Evolutionary conservation across 2,888 invertebrate species (phyloP), one percentile per base, ranked within the genome.

Genomic region (Aphrophora alni): DNA sequence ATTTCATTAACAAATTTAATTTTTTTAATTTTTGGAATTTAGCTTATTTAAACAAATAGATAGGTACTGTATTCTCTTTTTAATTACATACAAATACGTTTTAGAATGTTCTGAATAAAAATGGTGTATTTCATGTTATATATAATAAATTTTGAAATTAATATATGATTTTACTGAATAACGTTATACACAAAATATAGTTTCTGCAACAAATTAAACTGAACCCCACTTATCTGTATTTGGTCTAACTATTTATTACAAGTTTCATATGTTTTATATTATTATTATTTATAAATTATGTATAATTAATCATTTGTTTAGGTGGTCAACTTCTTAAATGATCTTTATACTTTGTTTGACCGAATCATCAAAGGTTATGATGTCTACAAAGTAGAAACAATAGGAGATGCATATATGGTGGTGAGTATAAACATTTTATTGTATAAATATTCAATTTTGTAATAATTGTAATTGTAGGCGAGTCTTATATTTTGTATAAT

Each of bases 351-450:
- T 75, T 93, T 97, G 84, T 99, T 99, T 89, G 98, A 99, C 90
- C 92, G 95, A 86, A 97, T 98, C 87, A 98, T 98, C 86, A 95
- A 96, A 89, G 96, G 97, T 86, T 99, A 98, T 88, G 98, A 98
- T 88, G 99, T 99, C 72, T 99, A 99, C 89, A 99, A 99, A 90
- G 98, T 98, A 82, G 97, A 97, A 90, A 97, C 97, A 69, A 97
- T 97, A 82, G 97, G 97, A 33, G 95, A 96, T 87, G 93, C 93
- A 1, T 93, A 93, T 87, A 93, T 93, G 93, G 93, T 93, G 88
- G 93, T 93, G 88, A 88, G 91, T 90, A 83, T 80, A 21, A 26
- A 75, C 27, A 69, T 12, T 75, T 77, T 75, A 17, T 51, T 68
- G 12, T 68, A 68, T 73, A 24, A 69, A 28, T 25, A 44, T 59